These are phyloP conservation scores for Eupeodes luniger DNA, from an alignment of 2,888 invertebrate species.

Conservation along the genomic window DNA sequence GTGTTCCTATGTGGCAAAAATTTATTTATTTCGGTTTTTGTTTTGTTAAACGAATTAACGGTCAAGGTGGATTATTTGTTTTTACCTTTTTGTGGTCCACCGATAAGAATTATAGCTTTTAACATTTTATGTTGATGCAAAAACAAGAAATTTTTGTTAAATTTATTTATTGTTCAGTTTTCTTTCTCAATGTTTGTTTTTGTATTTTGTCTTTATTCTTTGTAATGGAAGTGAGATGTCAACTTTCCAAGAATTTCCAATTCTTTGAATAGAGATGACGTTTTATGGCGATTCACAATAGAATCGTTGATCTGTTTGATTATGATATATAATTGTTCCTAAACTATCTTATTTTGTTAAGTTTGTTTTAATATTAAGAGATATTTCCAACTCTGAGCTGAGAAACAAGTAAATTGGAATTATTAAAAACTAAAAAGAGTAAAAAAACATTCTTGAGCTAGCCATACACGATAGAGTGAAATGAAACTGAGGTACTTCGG, in stretches of 20 bases:
- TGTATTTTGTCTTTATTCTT: slow-evolving; percentile 6
- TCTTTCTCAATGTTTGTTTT: slow-evolving; percentile 22
- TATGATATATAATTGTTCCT: background rate
- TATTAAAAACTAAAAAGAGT: too few species aligned
- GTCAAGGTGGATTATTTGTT: background rate
- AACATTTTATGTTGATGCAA: slow-evolving; percentile 85
- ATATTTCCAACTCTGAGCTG: too few species aligned
- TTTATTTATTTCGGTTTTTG: background rate
- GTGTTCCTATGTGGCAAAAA: slow-evolving; percentile 89
- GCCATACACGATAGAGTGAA: too few species aligned
- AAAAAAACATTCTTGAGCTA: too few species aligned
- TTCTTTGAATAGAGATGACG: background rate
- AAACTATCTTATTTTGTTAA: too few species aligned
- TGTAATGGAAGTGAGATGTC: slow-evolving; percentile 14
- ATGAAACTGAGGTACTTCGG: too few species aligned
- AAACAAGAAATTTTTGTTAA: slow-evolving; percentile 26
- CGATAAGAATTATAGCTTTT: slow-evolving; percentile 95
- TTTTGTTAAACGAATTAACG: background rate
- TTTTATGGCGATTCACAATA: slow-evolving; percentile 29
- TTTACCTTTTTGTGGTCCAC: slow-evolving; percentile 96
- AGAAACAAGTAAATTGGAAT: too few species aligned
- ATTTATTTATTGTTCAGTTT: background rate
- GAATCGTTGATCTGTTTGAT: slow-evolving; percentile 19
- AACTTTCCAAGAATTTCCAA: slow-evolving; percentile 20
- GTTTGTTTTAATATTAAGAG: too few species aligned